Evolutionary conservation across 1,140 invertebrate genomes (phyloP).

Genomic region (Pseudomyrmex flavicornis): DNA sequence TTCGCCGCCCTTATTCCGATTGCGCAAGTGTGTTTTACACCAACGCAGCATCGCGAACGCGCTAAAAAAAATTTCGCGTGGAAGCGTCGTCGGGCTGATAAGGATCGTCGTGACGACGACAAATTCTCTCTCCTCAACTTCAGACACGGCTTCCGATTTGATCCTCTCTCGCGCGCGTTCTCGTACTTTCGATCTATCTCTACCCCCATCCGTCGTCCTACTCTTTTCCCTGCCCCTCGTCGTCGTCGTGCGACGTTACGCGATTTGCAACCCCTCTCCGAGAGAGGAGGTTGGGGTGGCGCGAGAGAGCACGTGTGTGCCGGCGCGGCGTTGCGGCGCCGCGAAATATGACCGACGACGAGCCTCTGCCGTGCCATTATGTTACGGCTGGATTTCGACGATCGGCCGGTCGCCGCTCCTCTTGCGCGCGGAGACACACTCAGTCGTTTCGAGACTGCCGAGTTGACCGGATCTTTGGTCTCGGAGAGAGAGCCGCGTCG

Average conservation of each 20-base stretch:
- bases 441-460: constrained; percentile 82
- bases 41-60: not conserved
- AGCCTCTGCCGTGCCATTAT: constrained; percentile 47
- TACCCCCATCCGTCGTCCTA: not conserved
- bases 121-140: constrained; percentile 39
- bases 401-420: constrained; percentile 54
- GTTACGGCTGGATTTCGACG: constrained; percentile 61
- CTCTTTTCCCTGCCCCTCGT: too few relatives aligned
- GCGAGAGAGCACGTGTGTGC: constrained; percentile 42
- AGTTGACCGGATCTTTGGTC: constrained; percentile 76
- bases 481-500: constrained; percentile 64
- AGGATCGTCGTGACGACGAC: not conserved
- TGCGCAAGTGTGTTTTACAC: not conserved
- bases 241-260: not conserved
- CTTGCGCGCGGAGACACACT: constrained; percentile 55
- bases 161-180: constrained; percentile 27
- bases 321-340: constrained; percentile 45
- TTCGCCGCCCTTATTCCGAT: not conserved
- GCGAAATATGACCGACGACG: constrained; percentile 50
- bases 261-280: constrained; percentile 7
- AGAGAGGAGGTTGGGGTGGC: not conserved
- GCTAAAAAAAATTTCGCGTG: constrained; percentile 46
- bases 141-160: constrained; percentile 47
- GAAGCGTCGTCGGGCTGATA: not conserved
- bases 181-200: not conserved